phyloP scores from a whole-genome alignment of 2,113 vertebrate genomes.

The Brienomyrus brachyistius region DNA sequence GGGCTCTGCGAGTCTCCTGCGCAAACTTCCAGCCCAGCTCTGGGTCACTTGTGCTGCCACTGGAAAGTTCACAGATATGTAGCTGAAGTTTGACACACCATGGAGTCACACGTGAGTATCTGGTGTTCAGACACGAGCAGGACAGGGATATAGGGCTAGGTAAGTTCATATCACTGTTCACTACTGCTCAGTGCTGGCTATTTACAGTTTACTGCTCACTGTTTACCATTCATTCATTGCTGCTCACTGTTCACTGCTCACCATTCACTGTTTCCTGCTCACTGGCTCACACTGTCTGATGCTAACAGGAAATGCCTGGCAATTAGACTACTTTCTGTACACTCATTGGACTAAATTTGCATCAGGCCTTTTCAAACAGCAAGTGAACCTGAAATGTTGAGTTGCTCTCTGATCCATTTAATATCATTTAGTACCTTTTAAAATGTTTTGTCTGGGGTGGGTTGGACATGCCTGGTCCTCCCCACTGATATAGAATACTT shows the following conservation, averaged over 20 bases:
- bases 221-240: background rate
- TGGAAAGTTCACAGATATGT: slow-evolving; percentile 27
- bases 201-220: background rate
- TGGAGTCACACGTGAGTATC: background rate
- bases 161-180: slow-evolving; percentile 11
- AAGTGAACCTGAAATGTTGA: background rate
- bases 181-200: background rate
- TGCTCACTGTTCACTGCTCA: background rate
- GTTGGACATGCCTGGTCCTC: background rate
- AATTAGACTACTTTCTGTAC: background rate
- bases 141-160: slow-evolving; percentile 23
- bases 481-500: background rate
- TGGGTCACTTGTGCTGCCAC: slow-evolving; percentile 9
- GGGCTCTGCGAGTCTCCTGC: background rate
- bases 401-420: background rate
- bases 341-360: background rate
- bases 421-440: background rate
- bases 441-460: background rate
- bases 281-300: background rate
- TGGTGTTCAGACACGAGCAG: background rate
- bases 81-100: slow-evolving; percentile 18
- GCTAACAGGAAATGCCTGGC: background rate
- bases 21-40: slow-evolving; percentile 14
- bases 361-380: background rate
- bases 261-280: background rate